Evolutionary conservation across 2,797 vertebrate genomes (phyloP).

Genomic region (Eulemur coronatus): DNA sequence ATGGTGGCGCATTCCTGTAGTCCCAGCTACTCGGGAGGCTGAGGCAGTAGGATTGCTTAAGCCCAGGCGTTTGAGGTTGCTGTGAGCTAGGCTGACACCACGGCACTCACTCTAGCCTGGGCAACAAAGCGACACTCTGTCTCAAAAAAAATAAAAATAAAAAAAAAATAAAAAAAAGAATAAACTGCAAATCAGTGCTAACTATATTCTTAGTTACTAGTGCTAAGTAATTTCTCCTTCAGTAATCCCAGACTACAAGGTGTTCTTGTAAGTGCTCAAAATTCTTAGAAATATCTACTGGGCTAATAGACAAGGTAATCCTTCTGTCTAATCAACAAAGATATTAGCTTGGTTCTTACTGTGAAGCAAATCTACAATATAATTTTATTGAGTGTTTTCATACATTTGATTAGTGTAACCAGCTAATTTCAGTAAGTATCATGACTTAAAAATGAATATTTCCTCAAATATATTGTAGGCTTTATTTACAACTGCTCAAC

Average conservation of each 20-base stretch:
- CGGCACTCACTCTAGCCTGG: too few species aligned
- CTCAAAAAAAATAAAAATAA: too few species aligned
- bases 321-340: neutral
- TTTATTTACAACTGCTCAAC: constrained; percentile 2
- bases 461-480: neutral
- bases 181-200: neutral
- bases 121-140: too few species aligned
- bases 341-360: neutral
- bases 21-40: too few species aligned
- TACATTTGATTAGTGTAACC: neutral
- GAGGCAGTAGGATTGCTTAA: too few species aligned
- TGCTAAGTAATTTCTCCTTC: neutral
- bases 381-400: neutral
- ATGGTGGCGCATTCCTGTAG: too few species aligned
- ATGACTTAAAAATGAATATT: constrained; percentile 1
- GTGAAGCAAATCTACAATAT: neutral
- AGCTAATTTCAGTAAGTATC: neutral
- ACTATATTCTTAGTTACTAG: neutral
- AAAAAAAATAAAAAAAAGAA: too few species aligned
- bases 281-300: neutral
- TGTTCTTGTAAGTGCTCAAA: neutral
- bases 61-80: too few species aligned
- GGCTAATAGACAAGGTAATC: neutral
- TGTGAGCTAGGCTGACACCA: too few species aligned
- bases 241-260: neutral